These are phyloP conservation scores for Paratilapia polleni DNA, from an alignment of 2,113 vertebrate species.

Conservation along the genomic window DNA sequence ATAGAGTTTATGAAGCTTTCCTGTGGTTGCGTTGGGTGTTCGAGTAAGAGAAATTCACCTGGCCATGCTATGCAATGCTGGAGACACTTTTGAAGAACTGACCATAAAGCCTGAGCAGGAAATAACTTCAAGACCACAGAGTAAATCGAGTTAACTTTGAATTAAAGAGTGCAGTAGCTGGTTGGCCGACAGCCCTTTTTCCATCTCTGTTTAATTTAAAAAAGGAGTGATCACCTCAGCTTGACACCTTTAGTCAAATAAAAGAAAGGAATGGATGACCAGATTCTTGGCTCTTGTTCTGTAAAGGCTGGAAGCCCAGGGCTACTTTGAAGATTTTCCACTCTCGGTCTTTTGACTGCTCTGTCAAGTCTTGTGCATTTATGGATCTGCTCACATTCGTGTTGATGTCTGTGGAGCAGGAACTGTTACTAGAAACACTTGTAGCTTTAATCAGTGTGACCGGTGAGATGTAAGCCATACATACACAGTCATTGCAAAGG, in stretches of 20 bases:
- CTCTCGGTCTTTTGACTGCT: constrained; percentile 58
- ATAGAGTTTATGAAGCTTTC: constrained; percentile 1
- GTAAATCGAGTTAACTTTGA: constrained; percentile 22
- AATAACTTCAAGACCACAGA: constrained; percentile 27
- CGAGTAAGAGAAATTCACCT: neutral
- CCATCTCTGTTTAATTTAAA: constrained; percentile 67
- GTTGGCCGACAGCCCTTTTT: constrained; percentile 67
- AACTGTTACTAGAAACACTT: neutral
- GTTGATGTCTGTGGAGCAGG: constrained; percentile 19
- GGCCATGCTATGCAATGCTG: neutral
- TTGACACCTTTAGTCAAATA: constrained; percentile 60
- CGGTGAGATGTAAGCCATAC: neutral
- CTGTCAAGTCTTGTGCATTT: constrained; percentile 31
- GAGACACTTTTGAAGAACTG: neutral
- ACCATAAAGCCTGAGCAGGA: constrained; percentile 7
- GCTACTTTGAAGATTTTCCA: constrained; percentile 68
- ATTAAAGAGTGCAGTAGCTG: neutral
- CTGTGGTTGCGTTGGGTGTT: neutral
- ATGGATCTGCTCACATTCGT: constrained; percentile 28
- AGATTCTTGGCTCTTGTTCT: constrained; percentile 13
- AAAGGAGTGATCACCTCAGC: constrained; percentile 27
- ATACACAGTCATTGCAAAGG: neutral
- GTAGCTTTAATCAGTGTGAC: neutral
- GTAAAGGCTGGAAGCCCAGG: constrained; percentile 54
- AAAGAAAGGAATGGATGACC: constrained; percentile 53